Evolutionary conservation across 2,888 invertebrate genomes (phyloP).

Genomic region (Caenorhabditis doughertyi): DNA sequence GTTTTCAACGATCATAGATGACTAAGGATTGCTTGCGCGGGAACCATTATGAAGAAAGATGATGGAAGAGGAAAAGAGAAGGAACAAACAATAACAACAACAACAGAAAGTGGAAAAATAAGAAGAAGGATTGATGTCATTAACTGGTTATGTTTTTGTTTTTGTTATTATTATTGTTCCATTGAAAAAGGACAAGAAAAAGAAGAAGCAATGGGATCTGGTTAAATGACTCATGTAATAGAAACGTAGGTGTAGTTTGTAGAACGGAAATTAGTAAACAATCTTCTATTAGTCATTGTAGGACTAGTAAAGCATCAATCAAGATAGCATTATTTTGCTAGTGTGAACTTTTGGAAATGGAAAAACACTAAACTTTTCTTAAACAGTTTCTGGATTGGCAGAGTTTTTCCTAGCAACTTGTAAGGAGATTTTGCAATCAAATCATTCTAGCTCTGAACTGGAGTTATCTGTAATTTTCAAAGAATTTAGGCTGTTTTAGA

Average conservation of each 20-base stretch:
- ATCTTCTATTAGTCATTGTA: background rate
- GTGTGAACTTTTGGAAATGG: no score
- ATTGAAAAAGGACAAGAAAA: background rate
- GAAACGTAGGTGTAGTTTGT: background rate
- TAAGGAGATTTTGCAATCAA: no score
- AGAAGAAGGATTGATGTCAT: slow-evolving; percentile 16
- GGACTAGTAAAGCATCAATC: no score
- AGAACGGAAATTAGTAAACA: background rate
- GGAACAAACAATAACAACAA: slow-evolving; percentile 44
- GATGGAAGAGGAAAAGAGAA: background rate
- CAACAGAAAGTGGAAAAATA: background rate
- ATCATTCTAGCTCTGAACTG: no score
- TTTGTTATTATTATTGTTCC: slow-evolving; percentile 14
- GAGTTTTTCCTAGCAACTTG: no score
- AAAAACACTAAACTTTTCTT: no score
- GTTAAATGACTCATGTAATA: background rate
- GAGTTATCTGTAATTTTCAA: no score
- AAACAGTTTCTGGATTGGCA: no score
- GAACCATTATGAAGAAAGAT: slow-evolving; percentile 4
- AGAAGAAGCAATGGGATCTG: slow-evolving; percentile 4
- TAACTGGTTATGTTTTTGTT: slow-evolving; percentile 31
- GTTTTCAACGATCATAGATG: slow-evolving; percentile 41
- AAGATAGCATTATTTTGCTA: no score
- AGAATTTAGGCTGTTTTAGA: no score
- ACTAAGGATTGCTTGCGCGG: slow-evolving; percentile 26